Conservation (phyloP, 2,888 invertebrate genomes). For the Drepana falcataria region DNA sequence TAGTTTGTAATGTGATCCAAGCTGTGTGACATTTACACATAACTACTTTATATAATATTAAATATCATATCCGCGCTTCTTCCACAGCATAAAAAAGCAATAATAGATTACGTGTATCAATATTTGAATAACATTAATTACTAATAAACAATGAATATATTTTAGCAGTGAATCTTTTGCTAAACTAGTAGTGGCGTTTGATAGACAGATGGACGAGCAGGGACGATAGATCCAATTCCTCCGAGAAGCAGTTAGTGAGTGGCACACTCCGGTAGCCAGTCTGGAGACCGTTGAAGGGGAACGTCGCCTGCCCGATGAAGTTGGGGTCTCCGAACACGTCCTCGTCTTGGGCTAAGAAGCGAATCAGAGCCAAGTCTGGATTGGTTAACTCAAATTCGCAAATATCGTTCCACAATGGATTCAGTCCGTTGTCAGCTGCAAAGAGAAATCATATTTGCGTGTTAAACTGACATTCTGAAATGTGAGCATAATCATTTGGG, state of each 20-base stretch:
- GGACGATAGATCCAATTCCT: constrained; percentile 94
- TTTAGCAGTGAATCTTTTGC: too few relatives aligned
- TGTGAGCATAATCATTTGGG: too few relatives aligned
- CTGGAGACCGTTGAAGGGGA: constrained; percentile 89
- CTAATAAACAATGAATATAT: too few relatives aligned
- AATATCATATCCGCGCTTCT: too few relatives aligned
- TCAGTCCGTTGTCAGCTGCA: constrained; percentile 94
- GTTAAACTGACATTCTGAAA: too few relatives aligned
- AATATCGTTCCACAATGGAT: constrained; percentile 94
- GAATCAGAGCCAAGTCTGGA: constrained; percentile 89
- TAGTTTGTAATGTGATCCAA: too few relatives aligned
- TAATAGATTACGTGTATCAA: too few relatives aligned
- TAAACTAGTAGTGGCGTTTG: constrained; percentile 15
- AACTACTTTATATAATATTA: too few relatives aligned
- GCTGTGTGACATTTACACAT: too few relatives aligned
- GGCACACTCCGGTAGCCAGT: constrained; percentile 95
- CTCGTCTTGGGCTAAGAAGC: constrained; percentile 95
- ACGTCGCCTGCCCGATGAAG: constrained; percentile 97
- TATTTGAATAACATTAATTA: too few relatives aligned
- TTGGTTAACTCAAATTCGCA: constrained; percentile 90
- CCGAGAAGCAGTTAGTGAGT: constrained; percentile 92
- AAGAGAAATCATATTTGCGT: constrained; percentile 11
- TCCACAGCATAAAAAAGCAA: too few relatives aligned
- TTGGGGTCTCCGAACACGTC: constrained; percentile 98
- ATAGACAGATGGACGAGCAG: constrained; percentile 84